Base-by-base conservation (phyloP, 1,140 invertebrate genomes). In the Telenomus remus region DNA sequence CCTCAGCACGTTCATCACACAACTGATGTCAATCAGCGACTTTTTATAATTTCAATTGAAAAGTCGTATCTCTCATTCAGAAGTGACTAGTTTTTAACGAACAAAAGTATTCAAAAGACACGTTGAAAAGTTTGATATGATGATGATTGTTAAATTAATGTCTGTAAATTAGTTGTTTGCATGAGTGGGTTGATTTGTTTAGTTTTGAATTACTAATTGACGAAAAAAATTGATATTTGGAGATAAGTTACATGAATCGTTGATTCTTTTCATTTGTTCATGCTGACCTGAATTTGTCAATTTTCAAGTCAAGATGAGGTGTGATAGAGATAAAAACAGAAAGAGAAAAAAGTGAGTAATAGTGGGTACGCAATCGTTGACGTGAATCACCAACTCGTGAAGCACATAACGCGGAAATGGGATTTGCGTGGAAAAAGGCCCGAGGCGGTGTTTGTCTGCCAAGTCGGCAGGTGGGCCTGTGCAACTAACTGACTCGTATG, bases 391-490 rank as follows among this genome's bases (percentile, higher is more conserved):
- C 76, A 50, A 74, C 63, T 81, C 64, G 80, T 66, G 74, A 74
- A 79, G 77, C 78, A 70, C 46, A 81, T 79, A 83, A 80, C 76
- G 81, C 81, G 83, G 75, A 81, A 84, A 82, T 82, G 78, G 73
- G 57, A 76, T 73, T 78, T 61, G 72, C 48, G 35, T 64, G 66
- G 47, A 71, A 81, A 79, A 76, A 76, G 81, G 64, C 68, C 37
- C 39, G 57, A 53, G 65, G 47, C 50, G 51, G 65, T 43, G 35
- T 49, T 55, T 65, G 54, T 72, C 60, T 60, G 60, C 69, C 60
- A 68, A 79, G 80, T 74, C 80, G 85, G 84, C 85, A 86, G 84
- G 85, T 86, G 85, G 85, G 79, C 82, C 75, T n/a, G n/a, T n/a
- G n/a, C 82, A 82, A 81, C 85, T 85, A 80, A 80, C 80, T 77